phyloP scores from a whole-genome alignment of 30 jellyfish, hydroid and myxozoan species.

The Pseudorhiza aurosa region DNA sequence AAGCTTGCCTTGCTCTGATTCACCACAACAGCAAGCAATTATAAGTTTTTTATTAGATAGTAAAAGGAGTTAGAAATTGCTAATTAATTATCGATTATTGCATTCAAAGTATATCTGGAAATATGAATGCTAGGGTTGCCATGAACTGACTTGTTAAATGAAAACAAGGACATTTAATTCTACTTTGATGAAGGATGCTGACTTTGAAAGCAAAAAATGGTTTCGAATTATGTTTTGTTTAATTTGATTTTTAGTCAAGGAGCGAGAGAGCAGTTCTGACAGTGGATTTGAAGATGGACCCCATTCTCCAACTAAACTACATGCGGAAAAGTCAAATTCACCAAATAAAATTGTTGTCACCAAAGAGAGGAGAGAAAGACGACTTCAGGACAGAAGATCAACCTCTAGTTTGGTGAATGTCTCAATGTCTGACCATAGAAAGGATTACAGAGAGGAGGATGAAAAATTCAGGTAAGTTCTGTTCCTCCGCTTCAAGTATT shows the following conservation, averaged over 20 bases:
- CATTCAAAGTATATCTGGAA: too few species aligned
- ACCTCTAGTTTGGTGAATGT: conserved; percentile 4
- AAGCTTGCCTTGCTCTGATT: too few species aligned
- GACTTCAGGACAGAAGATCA: conserved; percentile 43
- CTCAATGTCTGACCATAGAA: conserved; percentile 9
- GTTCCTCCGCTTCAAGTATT: too few species aligned
- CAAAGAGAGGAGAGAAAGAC: conserved; percentile 56
- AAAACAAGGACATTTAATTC: too few species aligned
- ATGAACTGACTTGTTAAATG: too few species aligned
- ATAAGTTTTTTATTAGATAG: too few species aligned
- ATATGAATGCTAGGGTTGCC: too few species aligned
- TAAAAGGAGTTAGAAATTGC: too few species aligned
- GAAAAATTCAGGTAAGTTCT: conserved; percentile 40
- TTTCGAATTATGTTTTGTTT: background rate
- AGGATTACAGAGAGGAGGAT: conserved; percentile 32
- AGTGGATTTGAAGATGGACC: conserved; percentile 71
- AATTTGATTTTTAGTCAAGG: conserved; percentile 27
- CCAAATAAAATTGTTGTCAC: conserved; percentile 23
- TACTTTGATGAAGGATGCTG: too few species aligned
- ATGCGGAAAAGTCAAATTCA: conserved; percentile 22
- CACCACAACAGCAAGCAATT: too few species aligned
- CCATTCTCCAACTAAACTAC: conserved; percentile 44
- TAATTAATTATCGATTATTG: too few species aligned
- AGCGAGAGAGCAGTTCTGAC: conserved; percentile 62
- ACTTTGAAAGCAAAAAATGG: too few species aligned